Percentiles rank a stretch among this genome's conserved stretches.
Evolutionary conservation across 2,888 invertebrate genomes (phyloP).

Genomic region (Hydrotaea diabolus): DNA sequence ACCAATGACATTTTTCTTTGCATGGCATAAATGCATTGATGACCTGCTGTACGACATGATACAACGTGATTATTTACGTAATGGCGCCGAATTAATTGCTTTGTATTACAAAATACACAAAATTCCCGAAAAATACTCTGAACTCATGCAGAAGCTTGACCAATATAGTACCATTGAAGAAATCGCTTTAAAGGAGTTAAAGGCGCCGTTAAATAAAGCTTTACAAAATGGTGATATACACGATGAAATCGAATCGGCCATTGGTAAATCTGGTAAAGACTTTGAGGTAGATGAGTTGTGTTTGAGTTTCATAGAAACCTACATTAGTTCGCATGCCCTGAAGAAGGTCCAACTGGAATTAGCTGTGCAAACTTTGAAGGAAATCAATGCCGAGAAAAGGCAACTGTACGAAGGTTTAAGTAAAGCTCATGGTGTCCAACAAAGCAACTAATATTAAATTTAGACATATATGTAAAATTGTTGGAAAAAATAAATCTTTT

Average conservation of each 20-base stretch:
- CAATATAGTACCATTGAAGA: constrained; percentile 68
- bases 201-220: constrained; percentile 68
- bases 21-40: constrained; percentile 90
- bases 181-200: constrained; percentile 71
- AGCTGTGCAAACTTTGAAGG: constrained; percentile 87
- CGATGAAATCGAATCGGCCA: constrained; percentile 82
- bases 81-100: constrained; percentile 82
- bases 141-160: constrained; percentile 70
- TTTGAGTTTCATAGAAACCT: constrained; percentile 84
- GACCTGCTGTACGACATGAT: constrained; percentile 88
- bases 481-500: not conserved
- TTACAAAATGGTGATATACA: constrained; percentile 71
- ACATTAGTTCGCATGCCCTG: constrained; percentile 83
- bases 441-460: constrained; percentile 48
- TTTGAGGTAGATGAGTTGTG: constrained; percentile 82
- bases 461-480: not conserved
- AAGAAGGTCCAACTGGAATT: constrained; percentile 87
- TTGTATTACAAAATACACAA: constrained; percentile 83
- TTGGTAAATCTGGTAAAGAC: constrained; percentile 82
- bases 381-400: constrained; percentile 84
- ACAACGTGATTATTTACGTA: constrained; percentile 83
- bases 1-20: constrained; percentile 93
- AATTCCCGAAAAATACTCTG: constrained; percentile 74
- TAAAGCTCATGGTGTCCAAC: constrained; percentile 85
- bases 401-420: constrained; percentile 84